A percentile compares a stretch with the other conserved stretches of the same genome.
phyloP scores from a whole-genome alignment of 2,113 vertebrate genomes.

The Merops nubicus region DNA sequence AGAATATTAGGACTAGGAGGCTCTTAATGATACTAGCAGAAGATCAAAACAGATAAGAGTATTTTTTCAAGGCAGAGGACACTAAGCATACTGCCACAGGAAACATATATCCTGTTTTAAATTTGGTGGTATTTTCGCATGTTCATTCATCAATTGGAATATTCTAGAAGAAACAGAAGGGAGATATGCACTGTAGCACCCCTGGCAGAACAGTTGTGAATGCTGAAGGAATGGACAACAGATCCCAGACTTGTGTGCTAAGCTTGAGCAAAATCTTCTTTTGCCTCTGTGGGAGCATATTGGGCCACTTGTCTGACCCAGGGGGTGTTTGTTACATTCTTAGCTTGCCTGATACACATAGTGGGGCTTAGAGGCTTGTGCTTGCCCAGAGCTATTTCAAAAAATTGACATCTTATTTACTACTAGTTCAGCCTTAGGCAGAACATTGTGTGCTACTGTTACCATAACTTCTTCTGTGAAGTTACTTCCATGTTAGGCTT shows the following conservation, averaged over 20 bases:
- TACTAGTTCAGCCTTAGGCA: background rate
- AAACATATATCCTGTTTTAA: background rate
- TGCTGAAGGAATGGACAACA: background rate
- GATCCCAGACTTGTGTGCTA: background rate
- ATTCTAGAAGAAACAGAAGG: background rate
- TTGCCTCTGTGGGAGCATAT: background rate
- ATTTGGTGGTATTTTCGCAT: background rate
- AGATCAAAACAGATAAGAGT: background rate
- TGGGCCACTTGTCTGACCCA: background rate
- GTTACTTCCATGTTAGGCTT: background rate
- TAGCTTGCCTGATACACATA: background rate
- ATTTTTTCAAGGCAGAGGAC: background rate
- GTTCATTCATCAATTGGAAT: background rate
- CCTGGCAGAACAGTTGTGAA: background rate
- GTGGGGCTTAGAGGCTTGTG: background rate
- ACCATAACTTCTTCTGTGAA: background rate
- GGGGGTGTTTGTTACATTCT: background rate
- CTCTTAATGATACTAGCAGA: background rate
- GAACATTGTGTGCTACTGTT: background rate
- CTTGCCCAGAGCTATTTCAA: background rate
- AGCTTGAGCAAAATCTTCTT: background rate
- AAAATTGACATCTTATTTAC: background rate
- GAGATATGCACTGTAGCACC: background rate
- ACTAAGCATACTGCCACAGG: background rate
- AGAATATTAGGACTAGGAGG: background rate